These are phyloP conservation scores for Calcarius lapponicus DNA, from an alignment of 2,797 vertebrate genomes.

Conservation along the genomic window DNA sequence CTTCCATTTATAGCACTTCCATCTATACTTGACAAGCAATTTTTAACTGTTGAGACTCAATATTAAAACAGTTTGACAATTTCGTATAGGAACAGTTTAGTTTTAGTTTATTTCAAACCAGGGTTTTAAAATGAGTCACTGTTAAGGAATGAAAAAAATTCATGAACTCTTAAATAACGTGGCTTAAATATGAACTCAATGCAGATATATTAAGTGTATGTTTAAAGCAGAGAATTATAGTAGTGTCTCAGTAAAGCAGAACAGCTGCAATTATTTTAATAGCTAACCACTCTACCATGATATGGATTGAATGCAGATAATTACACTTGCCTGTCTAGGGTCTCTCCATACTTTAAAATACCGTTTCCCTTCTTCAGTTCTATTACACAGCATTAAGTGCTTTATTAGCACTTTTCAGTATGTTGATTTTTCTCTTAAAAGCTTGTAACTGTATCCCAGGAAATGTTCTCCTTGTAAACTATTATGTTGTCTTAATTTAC, in stretches of 20 bases:
- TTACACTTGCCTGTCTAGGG: not conserved
- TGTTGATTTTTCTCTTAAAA: not conserved
- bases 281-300: not conserved
- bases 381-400: not conserved
- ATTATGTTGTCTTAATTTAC: not conserved
- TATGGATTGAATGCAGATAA: slow-evolving; percentile 6
- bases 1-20: not conserved
- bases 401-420: not conserved
- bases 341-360: not conserved
- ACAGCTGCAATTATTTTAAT: slow-evolving; percentile 46
- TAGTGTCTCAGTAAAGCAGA: slow-evolving; percentile 19
- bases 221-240: slow-evolving; percentile 37
- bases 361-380: not conserved
- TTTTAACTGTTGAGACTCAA: not conserved
- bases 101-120: not conserved
- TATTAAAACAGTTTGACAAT: not conserved
- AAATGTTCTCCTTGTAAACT: not conserved
- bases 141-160: not conserved
- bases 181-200: not conserved
- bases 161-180: not conserved
- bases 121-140: slow-evolving; percentile 15
- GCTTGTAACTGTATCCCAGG: not conserved
- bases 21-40: not conserved
- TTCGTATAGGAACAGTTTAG: not conserved
- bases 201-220: not conserved